Conservation (phyloP, 2,113 vertebrate genomes). For the Psettodes erumei region DNA sequence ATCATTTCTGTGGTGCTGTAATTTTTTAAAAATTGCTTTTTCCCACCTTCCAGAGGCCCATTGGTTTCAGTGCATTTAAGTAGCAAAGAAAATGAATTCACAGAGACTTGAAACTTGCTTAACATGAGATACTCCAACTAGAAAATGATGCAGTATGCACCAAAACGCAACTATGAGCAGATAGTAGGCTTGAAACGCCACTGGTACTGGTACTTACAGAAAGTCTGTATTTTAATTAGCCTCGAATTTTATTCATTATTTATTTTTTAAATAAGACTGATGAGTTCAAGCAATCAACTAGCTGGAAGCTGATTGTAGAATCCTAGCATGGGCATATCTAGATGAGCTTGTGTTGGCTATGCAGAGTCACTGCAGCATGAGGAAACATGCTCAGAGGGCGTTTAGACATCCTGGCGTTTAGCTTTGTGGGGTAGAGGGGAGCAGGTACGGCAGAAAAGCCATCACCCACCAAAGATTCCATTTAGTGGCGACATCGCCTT, state of each 20-base stretch:
- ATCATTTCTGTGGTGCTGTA: neutral
- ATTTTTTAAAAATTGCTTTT: conserved; percentile 16
- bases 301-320: conserved; percentile 29
- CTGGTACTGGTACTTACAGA: too few relatives aligned
- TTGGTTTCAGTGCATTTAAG: conserved; percentile 7
- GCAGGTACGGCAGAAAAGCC: conserved; percentile 49
- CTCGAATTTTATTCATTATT: too few relatives aligned
- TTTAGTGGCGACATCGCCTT: conserved; percentile 73
- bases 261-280: conserved; percentile 12
- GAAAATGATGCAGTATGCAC: neutral
- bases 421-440: conserved; percentile 35
- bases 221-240: too few relatives aligned
- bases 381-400: conserved; percentile 20
- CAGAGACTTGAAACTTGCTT: neutral
- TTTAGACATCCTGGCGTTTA: conserved; percentile 61
- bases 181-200: too few relatives aligned
- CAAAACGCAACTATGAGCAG: too few relatives aligned
- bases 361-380: conserved; percentile 7
- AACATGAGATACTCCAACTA: too few relatives aligned
- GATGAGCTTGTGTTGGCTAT: conserved; percentile 36
- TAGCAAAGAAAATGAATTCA: neutral
- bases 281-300: conserved; percentile 25
- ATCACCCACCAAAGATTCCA: conserved; percentile 55
- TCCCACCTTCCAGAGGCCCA: neutral
- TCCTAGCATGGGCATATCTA: conserved; percentile 4